Evolutionary conservation across 2,113 vertebrate genomes (phyloP).

Genomic region (Numida meleagris): DNA sequence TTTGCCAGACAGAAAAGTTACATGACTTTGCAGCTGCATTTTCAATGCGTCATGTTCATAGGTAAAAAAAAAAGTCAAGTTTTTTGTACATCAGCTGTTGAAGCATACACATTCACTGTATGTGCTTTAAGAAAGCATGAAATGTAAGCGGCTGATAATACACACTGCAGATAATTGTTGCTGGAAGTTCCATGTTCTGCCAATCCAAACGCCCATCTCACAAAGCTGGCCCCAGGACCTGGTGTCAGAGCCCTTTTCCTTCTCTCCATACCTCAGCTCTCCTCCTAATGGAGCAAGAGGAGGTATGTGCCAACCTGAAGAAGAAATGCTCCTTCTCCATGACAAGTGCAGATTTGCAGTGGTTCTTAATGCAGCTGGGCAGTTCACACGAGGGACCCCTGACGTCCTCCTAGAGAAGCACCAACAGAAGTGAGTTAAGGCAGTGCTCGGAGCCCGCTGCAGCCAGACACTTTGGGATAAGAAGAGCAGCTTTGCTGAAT

Average conservation of each 20-base stretch:
- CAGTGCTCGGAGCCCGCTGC: neutral
- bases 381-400: neutral
- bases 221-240: neutral
- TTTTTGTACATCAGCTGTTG: neutral
- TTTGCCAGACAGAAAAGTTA: neutral
- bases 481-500: neutral
- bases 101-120: rapidly evolving
- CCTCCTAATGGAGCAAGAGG: neutral
- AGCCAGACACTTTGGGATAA: neutral
- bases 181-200: neutral
- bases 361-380: neutral
- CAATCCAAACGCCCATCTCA: neutral
- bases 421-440: neutral
- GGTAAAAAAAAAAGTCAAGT: neutral
- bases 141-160: rapidly evolving
- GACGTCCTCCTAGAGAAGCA: no score
- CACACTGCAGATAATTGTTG: neutral
- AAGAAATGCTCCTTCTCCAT: neutral
- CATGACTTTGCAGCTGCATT: neutral
- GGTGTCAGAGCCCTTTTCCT: neutral
- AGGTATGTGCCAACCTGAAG: neutral
- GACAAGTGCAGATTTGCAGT: neutral
- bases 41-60: neutral
- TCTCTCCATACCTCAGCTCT: neutral
- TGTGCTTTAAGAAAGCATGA: neutral